Percentiles rank a stretch among this genome's conserved stretches.
These are phyloP conservation scores for Setipinna tenuifilis DNA, from an alignment of 2,797 vertebrate genomes.

Conservation along the genomic window DNA sequence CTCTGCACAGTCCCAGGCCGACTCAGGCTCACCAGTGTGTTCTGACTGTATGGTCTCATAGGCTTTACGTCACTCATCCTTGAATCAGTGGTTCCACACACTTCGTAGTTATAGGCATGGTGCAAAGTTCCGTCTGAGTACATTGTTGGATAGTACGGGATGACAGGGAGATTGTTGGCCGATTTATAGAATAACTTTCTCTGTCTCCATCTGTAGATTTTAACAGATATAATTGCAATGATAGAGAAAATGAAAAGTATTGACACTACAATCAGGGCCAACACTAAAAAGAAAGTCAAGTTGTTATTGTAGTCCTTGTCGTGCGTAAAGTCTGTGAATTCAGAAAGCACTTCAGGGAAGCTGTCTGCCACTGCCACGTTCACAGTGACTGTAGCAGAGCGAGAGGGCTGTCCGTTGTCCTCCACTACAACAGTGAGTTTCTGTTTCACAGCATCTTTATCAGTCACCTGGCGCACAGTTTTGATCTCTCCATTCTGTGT, in stretches of 20 bases:
- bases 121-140: constrained; percentile 62
- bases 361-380: constrained; percentile 12
- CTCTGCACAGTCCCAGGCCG: constrained; percentile 60
- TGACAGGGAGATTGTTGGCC: constrained; percentile 8
- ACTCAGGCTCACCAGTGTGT: constrained; percentile 57
- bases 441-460: constrained; percentile 58
- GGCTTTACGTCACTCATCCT: constrained; percentile 65
- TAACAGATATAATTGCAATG: constrained; percentile 66
- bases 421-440: constrained; percentile 60
- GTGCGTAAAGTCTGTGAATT: neutral
- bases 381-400: constrained; percentile 12
- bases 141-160: constrained; percentile 30
- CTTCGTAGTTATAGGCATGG: constrained; percentile 65
- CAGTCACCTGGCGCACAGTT: constrained; percentile 53
- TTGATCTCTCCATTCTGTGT: constrained; percentile 52
- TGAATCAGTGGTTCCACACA: constrained; percentile 64
- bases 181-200: constrained; percentile 63
- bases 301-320: neutral
- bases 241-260: constrained; percentile 63
- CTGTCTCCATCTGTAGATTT: constrained; percentile 67
- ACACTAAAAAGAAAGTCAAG: constrained; percentile 67
- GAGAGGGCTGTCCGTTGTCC: constrained; percentile 63
- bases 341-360: neutral
- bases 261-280: constrained; percentile 71
- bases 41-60: constrained; percentile 62